Conservation (phyloP, 53 echinoderm and acorn worm species). For the Antedon mediterranea region DNA sequence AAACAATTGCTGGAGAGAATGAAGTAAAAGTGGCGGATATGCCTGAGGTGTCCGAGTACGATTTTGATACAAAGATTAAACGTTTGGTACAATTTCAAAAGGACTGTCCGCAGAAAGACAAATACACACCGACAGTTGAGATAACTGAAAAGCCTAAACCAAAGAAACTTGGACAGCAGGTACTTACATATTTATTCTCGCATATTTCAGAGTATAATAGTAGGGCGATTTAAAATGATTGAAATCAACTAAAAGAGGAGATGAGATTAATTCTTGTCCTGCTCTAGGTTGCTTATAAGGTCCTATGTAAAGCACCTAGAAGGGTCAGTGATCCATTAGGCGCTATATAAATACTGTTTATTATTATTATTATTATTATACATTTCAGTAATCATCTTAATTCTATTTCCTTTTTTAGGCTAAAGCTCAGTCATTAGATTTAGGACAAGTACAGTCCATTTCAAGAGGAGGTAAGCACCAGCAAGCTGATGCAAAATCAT, state of each 20-base stretch:
- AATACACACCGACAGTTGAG: neutral
- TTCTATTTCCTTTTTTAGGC: neutral
- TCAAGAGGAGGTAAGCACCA: neutral
- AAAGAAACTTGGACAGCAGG: neutral
- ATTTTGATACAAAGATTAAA: neutral
- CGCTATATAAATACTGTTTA: no score
- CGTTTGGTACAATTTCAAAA: neutral
- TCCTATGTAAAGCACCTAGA: no score
- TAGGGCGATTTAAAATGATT: no score
- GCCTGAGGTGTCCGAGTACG: conserved; percentile 20
- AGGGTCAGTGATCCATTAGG: no score
- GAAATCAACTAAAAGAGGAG: no score
- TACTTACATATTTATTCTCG: neutral
- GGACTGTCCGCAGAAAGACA: neutral
- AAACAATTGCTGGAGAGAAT: conserved; percentile 48
- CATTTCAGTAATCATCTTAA: neutral
- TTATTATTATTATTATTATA: no score
- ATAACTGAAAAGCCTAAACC: neutral
- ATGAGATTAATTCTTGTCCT: no score
- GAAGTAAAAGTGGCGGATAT: conserved; percentile 70
- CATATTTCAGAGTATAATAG: no score
- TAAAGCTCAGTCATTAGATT: neutral
- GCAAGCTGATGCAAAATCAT: neutral
- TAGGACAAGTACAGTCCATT: neutral
- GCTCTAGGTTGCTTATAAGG: no score